A percentile compares a stretch with the other conserved stretches of the same genome.
Evolutionary conservation across 2,113 vertebrate species (phyloP).

Genomic region (Dryoscopus gambensis): DNA sequence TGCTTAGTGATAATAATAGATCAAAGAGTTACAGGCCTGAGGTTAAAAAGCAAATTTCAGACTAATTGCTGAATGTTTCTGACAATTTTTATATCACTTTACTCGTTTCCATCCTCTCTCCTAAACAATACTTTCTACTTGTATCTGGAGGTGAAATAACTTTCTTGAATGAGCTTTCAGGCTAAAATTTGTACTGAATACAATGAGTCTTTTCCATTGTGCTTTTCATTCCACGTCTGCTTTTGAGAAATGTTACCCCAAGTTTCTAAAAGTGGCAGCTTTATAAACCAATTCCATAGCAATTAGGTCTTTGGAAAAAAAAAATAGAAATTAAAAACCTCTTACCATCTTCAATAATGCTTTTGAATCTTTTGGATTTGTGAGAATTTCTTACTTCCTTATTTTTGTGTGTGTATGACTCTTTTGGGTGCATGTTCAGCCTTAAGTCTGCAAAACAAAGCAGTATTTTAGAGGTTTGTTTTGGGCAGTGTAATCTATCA

Average conservation of each 20-base stretch:
- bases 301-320: background rate
- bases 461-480: background rate
- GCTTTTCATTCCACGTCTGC: background rate
- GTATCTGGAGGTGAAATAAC: background rate
- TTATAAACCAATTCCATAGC: background rate
- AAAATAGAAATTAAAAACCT: background rate
- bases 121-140: background rate
- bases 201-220: background rate
- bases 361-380: background rate
- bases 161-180: background rate
- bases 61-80: conserved; percentile 46
- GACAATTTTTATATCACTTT: background rate
- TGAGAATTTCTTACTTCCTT: background rate
- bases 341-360: background rate
- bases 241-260: background rate
- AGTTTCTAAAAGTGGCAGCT: background rate
- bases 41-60: conserved; percentile 40
- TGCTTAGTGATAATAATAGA: conserved; percentile 54
- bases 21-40: conserved; percentile 36
- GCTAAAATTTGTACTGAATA: background rate
- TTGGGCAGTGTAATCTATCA: background rate
- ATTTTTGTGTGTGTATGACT: background rate
- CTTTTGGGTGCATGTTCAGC: background rate
- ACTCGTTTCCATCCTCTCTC: background rate
- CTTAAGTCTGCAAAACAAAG: background rate